phyloP scores from a whole-genome alignment of 1,140 invertebrate genomes.

The Ctenoplectra terminalis region DNA sequence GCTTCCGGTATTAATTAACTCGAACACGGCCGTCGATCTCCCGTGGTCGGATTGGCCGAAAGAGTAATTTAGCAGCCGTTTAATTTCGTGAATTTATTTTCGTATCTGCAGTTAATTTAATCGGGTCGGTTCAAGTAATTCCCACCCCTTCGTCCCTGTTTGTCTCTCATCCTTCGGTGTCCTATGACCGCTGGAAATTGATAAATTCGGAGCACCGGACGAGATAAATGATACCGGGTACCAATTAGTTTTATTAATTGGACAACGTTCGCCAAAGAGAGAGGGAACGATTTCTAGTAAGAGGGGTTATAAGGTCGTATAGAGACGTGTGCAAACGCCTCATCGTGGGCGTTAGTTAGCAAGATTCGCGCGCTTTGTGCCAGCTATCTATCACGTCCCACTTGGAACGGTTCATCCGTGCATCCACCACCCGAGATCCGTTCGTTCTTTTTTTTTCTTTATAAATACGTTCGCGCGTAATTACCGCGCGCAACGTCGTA shows the following conservation, averaged over 20 bases:
- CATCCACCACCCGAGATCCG: not conserved
- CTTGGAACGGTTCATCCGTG: conserved; percentile 25
- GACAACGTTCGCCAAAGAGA: not conserved
- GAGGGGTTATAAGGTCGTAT: not conserved
- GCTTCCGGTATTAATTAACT: conserved; percentile 38
- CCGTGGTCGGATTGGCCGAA: not conserved
- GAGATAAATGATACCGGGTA: conserved; percentile 15
- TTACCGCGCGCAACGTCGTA: conserved; percentile 30
- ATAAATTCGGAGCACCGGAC: conserved; percentile 20
- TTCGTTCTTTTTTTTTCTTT: not conserved
- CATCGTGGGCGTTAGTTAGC: conserved; percentile 21
- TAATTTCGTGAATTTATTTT: conserved; percentile 39
- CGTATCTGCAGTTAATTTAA: conserved; percentile 32
- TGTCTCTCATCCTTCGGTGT: not conserved
- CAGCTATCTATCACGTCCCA: conserved; percentile 30
- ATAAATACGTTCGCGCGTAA: conserved; percentile 30
- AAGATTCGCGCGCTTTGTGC: conserved; percentile 25
- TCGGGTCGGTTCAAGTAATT: conserved; percentile 9
- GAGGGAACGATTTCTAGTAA: no score
- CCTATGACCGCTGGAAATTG: conserved; percentile 14
- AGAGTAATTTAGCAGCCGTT: conserved; percentile 28
- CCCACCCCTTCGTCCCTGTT: no score
- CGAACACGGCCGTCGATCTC: not conserved
- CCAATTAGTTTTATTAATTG: conserved; percentile 33
- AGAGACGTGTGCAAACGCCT: no score